phyloP scores from a whole-genome alignment of 2,888 invertebrate genomes.

The Machimus atricapillus region DNA sequence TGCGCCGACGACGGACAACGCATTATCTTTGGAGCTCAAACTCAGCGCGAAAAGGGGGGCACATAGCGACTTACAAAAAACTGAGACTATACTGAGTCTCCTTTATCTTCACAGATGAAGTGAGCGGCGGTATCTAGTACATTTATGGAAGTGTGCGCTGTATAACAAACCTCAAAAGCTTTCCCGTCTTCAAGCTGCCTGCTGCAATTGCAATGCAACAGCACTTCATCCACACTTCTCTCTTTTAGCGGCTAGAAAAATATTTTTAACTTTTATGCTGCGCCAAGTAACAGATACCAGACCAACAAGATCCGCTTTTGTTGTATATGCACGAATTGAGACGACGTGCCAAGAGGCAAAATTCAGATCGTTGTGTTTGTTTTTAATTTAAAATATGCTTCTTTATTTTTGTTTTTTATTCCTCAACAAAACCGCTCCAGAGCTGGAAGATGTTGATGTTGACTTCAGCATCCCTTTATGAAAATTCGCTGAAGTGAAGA shows the following conservation, averaged over 20 bases:
- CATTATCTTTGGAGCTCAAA: not conserved
- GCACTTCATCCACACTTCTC: not conserved
- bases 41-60: not conserved
- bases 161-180: not conserved
- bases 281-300: not conserved
- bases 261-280: conserved; percentile 24
- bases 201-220: not conserved
- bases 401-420: not conserved
- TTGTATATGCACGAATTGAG: not conserved
- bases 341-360: not conserved
- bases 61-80: not conserved
- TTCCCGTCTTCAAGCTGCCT: not conserved
- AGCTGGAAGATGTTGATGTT: not conserved
- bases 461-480: conserved; percentile 13
- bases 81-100: not conserved
- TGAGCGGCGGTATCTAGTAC: not conserved
- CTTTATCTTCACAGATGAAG: conserved; percentile 8
- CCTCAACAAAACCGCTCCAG: not conserved
- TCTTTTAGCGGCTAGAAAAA: conserved; percentile 4
- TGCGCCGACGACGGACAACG: not conserved
- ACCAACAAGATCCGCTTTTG: not conserved
- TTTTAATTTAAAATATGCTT: conserved; percentile 5
- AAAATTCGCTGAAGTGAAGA: conserved; percentile 17
- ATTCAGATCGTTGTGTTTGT: conserved; percentile 1
- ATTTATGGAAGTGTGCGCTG: not conserved